Evolutionary conservation across 2,113 vertebrate species (phyloP), one percentile per base, ranked within the genome.

Genomic region (Hystrix cristata): DNA sequence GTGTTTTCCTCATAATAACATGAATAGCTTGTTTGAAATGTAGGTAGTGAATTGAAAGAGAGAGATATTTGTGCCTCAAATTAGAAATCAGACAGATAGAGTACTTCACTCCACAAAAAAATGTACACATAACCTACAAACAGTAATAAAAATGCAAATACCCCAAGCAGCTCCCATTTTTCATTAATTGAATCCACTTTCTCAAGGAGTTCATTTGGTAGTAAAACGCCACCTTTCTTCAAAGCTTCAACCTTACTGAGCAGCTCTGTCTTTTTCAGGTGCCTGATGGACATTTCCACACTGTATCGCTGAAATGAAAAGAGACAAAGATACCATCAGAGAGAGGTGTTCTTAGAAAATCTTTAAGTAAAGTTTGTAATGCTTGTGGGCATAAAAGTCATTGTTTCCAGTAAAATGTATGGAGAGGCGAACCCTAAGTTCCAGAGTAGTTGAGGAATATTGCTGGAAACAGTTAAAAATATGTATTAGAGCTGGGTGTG

Each of bases 151-250:
- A 99, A 99, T 99, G 98, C 98, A 99, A 99, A 98, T 99, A 99
- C 99, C 99, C 99, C 99, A 98, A 99, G 99, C 98, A 99, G 99
- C 91, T 98, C 98, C 99, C 99, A 99, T 92, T 99, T 99, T 98
- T 99, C 99, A 95, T 99, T 99, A 98, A 99, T 99, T 98, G 99
- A 99, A 98, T 99, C 99, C 98, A 99, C 98, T 97, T 99, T 99
- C 98, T 99, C 98, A 98, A 99, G 98, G 97, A 99, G 99, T 98
- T 99, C 98, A 10, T 96, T 97, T 90, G 99, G 99, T 89, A 99
- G 99, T 95, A 98, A 98, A 74, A 98, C 92, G 93, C 99, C 99
- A 97, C 99, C 99, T 98, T 99, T 99, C 98, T 99, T 99, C 98
- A 99, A 98, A 91, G 99, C 98, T 98, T 99, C 99, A 59, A 99